A percentile compares a stretch with the other conserved stretches of the same genome.
These are phyloP conservation scores for Clarias magur DNA, from an alignment of 2,113 vertebrate genomes.

Conservation along the genomic window DNA sequence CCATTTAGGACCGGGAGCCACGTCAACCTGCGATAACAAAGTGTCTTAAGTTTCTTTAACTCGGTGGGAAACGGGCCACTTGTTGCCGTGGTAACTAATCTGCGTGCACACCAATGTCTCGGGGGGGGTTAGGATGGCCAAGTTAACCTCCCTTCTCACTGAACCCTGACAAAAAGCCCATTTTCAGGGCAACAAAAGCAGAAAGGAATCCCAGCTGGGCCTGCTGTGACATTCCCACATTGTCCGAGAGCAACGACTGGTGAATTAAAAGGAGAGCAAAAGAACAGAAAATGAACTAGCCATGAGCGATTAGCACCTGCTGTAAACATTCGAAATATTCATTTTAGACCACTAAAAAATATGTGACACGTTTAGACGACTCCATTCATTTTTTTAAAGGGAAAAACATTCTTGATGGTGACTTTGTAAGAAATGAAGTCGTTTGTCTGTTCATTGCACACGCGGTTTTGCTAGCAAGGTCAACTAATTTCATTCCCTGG, in stretches of 20 bases:
- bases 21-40: not conserved
- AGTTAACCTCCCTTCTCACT: conserved; percentile 70
- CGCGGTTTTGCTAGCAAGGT: not conserved
- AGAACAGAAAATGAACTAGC: not conserved
- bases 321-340: not conserved
- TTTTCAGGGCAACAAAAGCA: conserved; percentile 78
- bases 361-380: not conserved
- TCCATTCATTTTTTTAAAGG: not conserved
- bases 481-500: not conserved
- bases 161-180: conserved; percentile 76
- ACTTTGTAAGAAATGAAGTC: not conserved
- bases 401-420: not conserved
- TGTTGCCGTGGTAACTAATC: conserved; percentile 81
- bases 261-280: conserved; percentile 1
- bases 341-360: not conserved
- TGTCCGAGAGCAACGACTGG: conserved; percentile 50
- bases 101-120: conserved; percentile 73
- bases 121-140: conserved; percentile 69
- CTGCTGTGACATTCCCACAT: conserved; percentile 69
- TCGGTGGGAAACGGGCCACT: conserved; percentile 56
- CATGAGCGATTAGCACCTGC: conserved; percentile 14
- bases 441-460: not conserved
- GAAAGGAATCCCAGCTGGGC: conserved; percentile 76
- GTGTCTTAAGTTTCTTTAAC: conserved; percentile 52
- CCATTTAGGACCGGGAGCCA: not conserved